Evolutionary conservation across 2,797 vertebrate species (phyloP).

Genomic region (Myioborus melanocephalus): DNA sequence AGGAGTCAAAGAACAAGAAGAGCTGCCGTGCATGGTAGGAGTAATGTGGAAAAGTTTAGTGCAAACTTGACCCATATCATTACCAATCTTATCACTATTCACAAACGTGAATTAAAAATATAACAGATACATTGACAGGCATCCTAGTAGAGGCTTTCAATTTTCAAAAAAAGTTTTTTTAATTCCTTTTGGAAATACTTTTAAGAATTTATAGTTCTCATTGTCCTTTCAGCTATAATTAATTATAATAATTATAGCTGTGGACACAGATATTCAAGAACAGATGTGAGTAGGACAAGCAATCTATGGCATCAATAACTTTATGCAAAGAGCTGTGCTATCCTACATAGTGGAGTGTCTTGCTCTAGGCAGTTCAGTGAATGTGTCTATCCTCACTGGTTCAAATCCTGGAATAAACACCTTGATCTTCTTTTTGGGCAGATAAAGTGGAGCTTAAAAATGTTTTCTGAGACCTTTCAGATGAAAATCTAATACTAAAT

Average conservation of each 20-base stretch:
- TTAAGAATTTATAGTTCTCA: background rate
- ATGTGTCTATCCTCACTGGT: background rate
- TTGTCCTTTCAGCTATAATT: background rate
- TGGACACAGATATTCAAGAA: background rate
- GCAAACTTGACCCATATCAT: background rate
- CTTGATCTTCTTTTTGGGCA: background rate
- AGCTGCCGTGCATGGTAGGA: background rate
- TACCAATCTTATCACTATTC: background rate
- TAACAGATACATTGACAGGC: background rate
- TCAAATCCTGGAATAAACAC: background rate
- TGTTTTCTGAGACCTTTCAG: background rate
- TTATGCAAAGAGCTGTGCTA: background rate
- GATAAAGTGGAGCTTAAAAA: background rate
- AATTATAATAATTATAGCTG: background rate
- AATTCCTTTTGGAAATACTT: background rate
- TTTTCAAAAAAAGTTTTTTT: background rate
- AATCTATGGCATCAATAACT: background rate
- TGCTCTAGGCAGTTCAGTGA: background rate
- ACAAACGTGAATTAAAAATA: background rate
- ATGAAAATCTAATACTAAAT: slow-evolving; percentile 23
- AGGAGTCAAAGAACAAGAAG: background rate
- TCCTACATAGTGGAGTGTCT: background rate
- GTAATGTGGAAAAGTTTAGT: background rate
- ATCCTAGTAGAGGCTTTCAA: background rate
- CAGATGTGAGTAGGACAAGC: background rate